phyloP scores from a whole-genome alignment of 2,888 invertebrate species.

The Drosophila putrida region DNA sequence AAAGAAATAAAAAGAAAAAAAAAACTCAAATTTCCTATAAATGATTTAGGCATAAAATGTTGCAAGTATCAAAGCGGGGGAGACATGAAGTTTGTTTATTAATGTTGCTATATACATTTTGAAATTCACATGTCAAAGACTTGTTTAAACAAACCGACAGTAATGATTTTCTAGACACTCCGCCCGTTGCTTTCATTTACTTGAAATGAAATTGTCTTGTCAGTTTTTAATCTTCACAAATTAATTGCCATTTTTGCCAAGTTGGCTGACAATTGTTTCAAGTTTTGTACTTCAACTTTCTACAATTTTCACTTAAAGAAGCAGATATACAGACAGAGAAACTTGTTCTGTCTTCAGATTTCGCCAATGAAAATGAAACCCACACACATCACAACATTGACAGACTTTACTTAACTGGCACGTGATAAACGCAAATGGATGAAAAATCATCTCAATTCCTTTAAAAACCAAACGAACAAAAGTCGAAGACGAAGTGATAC shows the following conservation, averaged over 20 bases:
- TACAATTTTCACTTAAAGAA: slow-evolving; percentile 66
- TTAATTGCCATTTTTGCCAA: slow-evolving; percentile 60
- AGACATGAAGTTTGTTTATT: slow-evolving; percentile 1
- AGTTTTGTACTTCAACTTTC: slow-evolving; percentile 64
- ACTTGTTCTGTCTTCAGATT: slow-evolving; percentile 65
- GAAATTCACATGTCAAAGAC: slow-evolving; percentile 15
- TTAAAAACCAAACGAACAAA: slow-evolving; percentile 1
- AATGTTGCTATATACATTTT: slow-evolving; percentile 30
- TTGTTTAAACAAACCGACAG: slow-evolving; percentile 27
- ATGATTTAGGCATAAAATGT: slow-evolving; percentile 23
- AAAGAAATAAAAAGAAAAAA: slow-evolving; percentile 7
- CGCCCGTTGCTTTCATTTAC: slow-evolving; percentile 22
- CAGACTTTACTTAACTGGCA: slow-evolving; percentile 32
- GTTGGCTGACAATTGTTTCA: slow-evolving; percentile 64
- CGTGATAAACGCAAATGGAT: slow-evolving; percentile 34
- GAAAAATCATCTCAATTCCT: slow-evolving; percentile 43
- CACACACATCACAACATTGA: slow-evolving; percentile 35
- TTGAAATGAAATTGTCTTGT: slow-evolving; percentile 37
- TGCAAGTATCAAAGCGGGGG: slow-evolving; percentile 1
- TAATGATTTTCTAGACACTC: slow-evolving; percentile 9
- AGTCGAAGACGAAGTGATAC: not conserved
- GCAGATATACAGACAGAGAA: slow-evolving; percentile 31
- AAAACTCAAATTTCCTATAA: slow-evolving; percentile 15
- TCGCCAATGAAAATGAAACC: slow-evolving; percentile 65
- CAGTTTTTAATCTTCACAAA: slow-evolving; percentile 55